These are phyloP conservation scores for Trididemnum clinides DNA, from an alignment of 23 tunicate genomes.

Conservation along the genomic window DNA sequence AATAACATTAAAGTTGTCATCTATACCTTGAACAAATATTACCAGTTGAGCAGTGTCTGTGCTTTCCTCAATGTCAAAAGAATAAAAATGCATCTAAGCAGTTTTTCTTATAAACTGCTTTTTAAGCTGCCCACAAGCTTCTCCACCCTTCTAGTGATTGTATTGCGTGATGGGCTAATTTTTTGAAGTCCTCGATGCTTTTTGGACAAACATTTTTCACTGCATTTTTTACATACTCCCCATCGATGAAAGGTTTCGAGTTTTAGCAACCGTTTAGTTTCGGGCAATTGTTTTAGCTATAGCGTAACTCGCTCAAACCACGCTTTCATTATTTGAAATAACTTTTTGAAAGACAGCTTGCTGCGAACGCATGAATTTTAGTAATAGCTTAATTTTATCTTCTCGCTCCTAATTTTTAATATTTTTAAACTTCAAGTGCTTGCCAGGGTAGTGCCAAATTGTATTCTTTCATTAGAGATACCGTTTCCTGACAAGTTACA, in stretches of 20 bases:
- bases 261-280: too few relatives aligned
- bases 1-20: neutral
- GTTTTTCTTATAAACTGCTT: neutral
- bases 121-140: neutral
- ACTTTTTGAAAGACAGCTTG: neutral
- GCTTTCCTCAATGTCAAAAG: neutral
- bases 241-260: neutral
- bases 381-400: neutral
- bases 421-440: neutral
- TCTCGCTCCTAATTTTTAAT: neutral
- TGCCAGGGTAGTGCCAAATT: neutral
- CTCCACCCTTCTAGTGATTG: neutral
- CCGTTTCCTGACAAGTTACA: neutral
- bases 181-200: neutral
- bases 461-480: neutral
- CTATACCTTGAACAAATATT: neutral
- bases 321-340: neutral
- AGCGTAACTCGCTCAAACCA: neutral
- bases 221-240: neutral
- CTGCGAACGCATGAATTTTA: neutral
- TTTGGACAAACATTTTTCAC: neutral
- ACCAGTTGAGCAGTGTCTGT: neutral
- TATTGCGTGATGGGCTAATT: neutral
- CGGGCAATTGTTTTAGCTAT: neutral
- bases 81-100: neutral